Evolutionary conservation across 1,140 invertebrate genomes (phyloP).

Genomic region (Drosophila nigrodunni): DNA sequence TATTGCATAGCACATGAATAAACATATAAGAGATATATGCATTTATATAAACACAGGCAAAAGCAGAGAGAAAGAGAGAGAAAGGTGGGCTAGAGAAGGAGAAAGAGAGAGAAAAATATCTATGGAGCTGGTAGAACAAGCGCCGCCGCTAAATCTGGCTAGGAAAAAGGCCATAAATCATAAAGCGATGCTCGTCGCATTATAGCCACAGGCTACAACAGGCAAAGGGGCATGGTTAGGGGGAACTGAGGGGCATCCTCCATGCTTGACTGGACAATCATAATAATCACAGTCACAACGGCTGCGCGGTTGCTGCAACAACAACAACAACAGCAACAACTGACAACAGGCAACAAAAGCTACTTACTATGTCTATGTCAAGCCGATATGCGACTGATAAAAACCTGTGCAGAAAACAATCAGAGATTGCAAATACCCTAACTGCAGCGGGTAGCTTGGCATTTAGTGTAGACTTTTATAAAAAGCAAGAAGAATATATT

Average conservation of each 20-base stretch:
- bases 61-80: background rate
- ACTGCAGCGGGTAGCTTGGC: background rate
- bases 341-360: constrained; percentile 77
- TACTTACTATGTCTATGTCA: constrained; percentile 82
- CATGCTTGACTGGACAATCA: constrained; percentile 82
- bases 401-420: constrained; percentile 73
- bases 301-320: constrained; percentile 52
- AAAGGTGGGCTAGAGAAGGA: background rate
- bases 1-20: constrained; percentile 61
- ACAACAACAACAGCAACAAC: constrained; percentile 40
- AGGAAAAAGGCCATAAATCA: constrained; percentile 77
- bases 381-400: constrained; percentile 80
- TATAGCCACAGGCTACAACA: constrained; percentile 42
- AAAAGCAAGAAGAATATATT: too few relatives aligned
- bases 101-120: constrained; percentile 53
- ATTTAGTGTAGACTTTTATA: too few relatives aligned
- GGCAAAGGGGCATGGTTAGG: too few relatives aligned
- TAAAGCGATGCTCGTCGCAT: constrained; percentile 49
- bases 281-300: constrained; percentile 75
- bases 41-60: constrained; percentile 32
- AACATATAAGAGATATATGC: constrained; percentile 44
- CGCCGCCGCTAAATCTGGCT: constrained; percentile 50
- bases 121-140: constrained; percentile 68
- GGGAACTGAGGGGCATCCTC: constrained; percentile 54
- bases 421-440: constrained; percentile 46